These are phyloP conservation scores for Drosophila robusta DNA, from an alignment of 2,888 invertebrate species.

Conservation along the genomic window DNA sequence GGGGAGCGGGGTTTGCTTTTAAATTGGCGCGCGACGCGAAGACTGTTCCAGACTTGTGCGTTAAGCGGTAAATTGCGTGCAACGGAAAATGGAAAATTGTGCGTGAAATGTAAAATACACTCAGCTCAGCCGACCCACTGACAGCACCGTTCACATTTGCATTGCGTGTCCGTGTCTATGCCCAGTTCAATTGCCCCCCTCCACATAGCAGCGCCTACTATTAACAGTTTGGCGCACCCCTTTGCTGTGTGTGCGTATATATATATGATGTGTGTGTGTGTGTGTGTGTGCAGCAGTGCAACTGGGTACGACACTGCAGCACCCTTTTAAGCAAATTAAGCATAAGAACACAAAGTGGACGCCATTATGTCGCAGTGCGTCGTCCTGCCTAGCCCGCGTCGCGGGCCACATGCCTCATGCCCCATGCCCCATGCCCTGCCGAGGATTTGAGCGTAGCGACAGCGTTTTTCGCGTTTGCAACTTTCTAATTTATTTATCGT, in stretches of 20 bases:
- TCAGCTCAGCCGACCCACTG: conserved; percentile 17
- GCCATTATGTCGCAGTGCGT: conserved; percentile 82
- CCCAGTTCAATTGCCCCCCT: conserved; percentile 37
- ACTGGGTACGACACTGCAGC: conserved; percentile 38
- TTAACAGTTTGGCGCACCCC: conserved; percentile 54
- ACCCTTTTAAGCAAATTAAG: conserved; percentile 83
- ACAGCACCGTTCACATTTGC: conserved; percentile 39
- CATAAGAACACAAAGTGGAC: conserved; percentile 82
- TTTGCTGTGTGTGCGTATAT: conserved; percentile 5
- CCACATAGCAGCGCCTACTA: conserved; percentile 39
- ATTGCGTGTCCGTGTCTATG: conserved; percentile 61
- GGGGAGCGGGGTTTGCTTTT: neutral
- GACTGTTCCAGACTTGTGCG: conserved; percentile 39
- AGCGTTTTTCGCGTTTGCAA: conserved; percentile 66
- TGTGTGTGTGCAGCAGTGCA: conserved; percentile 39
- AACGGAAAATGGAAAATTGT: conserved; percentile 80
- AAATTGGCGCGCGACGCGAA: conserved; percentile 20
- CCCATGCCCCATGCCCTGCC: neutral
- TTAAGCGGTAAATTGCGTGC: conserved; percentile 81
- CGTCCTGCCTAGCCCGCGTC: conserved; percentile 31
- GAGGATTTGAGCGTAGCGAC: conserved; percentile 42
- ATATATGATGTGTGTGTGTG: conserved; percentile 16
- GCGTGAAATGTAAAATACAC: conserved; percentile 82
- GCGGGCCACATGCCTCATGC: neutral
- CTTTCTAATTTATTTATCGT: conserved; percentile 79